A percentile compares a stretch with the other conserved stretches of the same genome.
Evolutionary conservation across 2,113 vertebrate species (phyloP).

Genomic region (Microtus richardsoni): DNA sequence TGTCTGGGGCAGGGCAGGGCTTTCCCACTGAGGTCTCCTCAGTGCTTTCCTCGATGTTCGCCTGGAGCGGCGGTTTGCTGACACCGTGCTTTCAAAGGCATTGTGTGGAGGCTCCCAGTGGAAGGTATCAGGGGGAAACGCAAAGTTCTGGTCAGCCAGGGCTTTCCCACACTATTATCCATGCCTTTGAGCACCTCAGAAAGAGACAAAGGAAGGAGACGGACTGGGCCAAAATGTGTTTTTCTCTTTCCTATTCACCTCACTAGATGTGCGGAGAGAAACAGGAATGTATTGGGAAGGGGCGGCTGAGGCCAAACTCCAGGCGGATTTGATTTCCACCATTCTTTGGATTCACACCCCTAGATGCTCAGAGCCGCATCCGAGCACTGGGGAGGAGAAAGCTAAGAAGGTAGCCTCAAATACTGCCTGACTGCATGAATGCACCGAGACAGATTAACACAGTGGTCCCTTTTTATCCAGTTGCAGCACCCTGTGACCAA

Average conservation of each 20-base stretch:
- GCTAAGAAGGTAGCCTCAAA: not conserved
- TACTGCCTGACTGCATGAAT: not conserved
- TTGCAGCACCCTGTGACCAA: not conserved
- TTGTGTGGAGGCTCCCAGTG: constrained; percentile 51
- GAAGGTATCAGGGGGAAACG: constrained; percentile 53
- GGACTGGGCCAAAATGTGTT: not conserved
- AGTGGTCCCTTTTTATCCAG: not conserved
- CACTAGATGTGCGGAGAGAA: not conserved
- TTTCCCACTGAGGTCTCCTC: constrained; percentile 51
- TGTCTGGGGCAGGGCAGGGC: constrained; percentile 72
- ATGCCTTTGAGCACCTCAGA: constrained; percentile 45
- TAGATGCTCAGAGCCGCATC: not conserved
- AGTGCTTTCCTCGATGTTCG: constrained; percentile 31
- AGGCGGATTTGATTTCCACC: constrained; percentile 44
- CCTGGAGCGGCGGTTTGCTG: constrained; percentile 60
- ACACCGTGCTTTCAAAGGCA: constrained; percentile 55
- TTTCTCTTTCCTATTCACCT: not conserved
- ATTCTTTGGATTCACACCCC: not conserved
- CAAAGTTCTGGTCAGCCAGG: constrained; percentile 27
- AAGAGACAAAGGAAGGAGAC: constrained; percentile 64
- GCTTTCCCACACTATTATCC: constrained; percentile 12
- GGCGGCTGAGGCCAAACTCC: not conserved
- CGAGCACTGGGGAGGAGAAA: not conserved
- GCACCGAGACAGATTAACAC: not conserved
- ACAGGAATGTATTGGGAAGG: constrained; percentile 3